Conservation (phyloP, 2,797 vertebrate genomes). For the Sebastes kiyomatsui region DNA sequence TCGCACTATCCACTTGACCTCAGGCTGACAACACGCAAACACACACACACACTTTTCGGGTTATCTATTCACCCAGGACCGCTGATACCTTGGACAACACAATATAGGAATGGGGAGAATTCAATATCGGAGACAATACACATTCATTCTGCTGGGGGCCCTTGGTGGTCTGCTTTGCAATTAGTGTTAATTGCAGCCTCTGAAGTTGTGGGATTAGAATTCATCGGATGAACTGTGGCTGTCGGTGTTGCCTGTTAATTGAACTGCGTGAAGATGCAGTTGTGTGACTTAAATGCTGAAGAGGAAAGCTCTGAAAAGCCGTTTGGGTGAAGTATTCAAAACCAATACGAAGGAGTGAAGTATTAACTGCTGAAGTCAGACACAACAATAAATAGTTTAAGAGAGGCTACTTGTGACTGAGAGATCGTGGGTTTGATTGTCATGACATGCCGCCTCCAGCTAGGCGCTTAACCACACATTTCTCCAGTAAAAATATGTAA, state of each 20-base stretch:
- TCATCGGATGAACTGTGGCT: slow-evolving; percentile 65
- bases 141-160: slow-evolving; percentile 61
- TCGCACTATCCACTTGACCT: slow-evolving; percentile 69
- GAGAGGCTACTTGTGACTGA: slow-evolving; percentile 18
- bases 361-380: slow-evolving; percentile 8
- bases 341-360: neutral
- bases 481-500: slow-evolving; percentile 1
- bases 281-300: slow-evolving; percentile 56
- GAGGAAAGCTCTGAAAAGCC: slow-evolving; percentile 6
- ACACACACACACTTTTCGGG: slow-evolving; percentile 2
- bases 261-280: slow-evolving; percentile 35
- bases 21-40: slow-evolving; percentile 39
- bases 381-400: neutral
- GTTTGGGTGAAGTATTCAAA: slow-evolving; percentile 22
- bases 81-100: slow-evolving; percentile 45
- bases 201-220: slow-evolving; percentile 69
- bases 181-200: slow-evolving; percentile 76
- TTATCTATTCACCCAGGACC: slow-evolving; percentile 50
- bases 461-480: neutral
- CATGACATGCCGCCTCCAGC: neutral
- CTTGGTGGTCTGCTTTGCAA: slow-evolving; percentile 59
- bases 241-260: slow-evolving; percentile 57
- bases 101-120: slow-evolving; percentile 47
- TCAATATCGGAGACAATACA: slow-evolving; percentile 70
- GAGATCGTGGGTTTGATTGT: slow-evolving; percentile 9